phyloP scores from a whole-genome alignment of 92 coral and sea anemone genomes.

The Nematostella vectensis region DNA sequence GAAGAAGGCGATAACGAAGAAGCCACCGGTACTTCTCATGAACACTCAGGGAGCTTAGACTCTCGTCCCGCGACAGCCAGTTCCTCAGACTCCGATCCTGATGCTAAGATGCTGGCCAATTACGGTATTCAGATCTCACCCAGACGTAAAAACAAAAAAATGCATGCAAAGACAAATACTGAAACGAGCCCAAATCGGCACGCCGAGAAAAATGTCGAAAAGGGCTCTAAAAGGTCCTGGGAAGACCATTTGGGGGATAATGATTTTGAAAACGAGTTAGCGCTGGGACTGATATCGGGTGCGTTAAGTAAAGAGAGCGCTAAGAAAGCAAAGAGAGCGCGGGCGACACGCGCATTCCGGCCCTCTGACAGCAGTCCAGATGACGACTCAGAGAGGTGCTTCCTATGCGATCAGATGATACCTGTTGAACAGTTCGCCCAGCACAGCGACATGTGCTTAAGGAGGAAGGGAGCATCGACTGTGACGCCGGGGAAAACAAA shows the following conservation, averaged over 20 bases:
- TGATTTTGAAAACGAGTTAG: conserved; percentile 14
- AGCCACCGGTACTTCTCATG: no score
- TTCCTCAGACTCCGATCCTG: conserved; percentile 1
- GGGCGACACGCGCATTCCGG: conserved; percentile 2
- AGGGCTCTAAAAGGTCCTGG: not conserved
- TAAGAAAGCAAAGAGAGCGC: conserved; percentile 1
- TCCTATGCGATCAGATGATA: conserved; percentile 8
- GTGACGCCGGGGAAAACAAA: conserved; percentile 6
- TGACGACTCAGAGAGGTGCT: conserved; percentile 11
- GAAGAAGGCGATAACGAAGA: no score
- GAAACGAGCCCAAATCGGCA: no score
- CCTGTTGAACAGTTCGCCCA: conserved; percentile 8
- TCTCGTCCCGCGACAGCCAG: no score
- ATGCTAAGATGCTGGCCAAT: not conserved
- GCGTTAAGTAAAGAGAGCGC: not conserved
- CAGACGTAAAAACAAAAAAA: not conserved
- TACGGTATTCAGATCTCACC: not conserved
- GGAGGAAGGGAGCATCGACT: not conserved
- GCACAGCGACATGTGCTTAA: conserved; percentile 13
- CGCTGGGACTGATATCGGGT: conserved; percentile 19
- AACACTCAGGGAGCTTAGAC: no score
- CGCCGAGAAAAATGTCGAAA: not conserved
- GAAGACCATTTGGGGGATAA: conserved; percentile 7
- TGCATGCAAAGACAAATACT: not conserved
- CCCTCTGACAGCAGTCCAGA: conserved; percentile 19